Base-by-base conservation (phyloP, 2,113 vertebrate genomes). In the Phaethornis superciliosus region DNA sequence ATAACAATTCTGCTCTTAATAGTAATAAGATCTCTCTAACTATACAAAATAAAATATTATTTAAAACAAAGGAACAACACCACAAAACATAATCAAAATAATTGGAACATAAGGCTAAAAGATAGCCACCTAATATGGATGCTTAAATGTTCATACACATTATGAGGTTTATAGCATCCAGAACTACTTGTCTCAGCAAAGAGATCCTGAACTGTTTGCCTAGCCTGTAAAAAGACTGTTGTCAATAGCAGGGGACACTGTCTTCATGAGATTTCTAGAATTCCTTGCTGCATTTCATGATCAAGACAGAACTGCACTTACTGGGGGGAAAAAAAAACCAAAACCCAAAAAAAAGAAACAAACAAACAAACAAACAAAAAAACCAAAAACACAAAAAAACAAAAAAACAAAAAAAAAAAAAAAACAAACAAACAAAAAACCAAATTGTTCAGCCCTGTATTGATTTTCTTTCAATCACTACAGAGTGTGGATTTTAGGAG, bases 391-490 rank as follows among this genome's bases (percentile, higher is more conserved):
- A 46, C 7, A 46, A 46, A 46, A 16, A 46, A 46, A 46, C 13
- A 12, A 46, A 46, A 18, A 26, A 19, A 14, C n/a, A 37, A 40
- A 40, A 40, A 40, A 10, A 40, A 40, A 40, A 40, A 40, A 40
- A 40, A 11, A 12, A 11, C 40, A 40, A 40, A 40, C 40, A 40
- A 40, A 12, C 40, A 75, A 52, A 30, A 23, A 96, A 89, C 94
- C 54, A 95, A 95, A 96, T 95, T 96, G 87, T 35, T 97, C 81
- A 82, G 18, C 56, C 89, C 64, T 33, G 62, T 64, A 96, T 94
- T 64, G 83, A 97, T 97, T 98, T 97, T 93, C 93, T 95, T 97
- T 97, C 95, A 95, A 75, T 74, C 44, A 55, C 23, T 75, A 77
- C 52, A 84, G 94, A 79, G 77, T 46, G 54, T 74, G 74, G n/a